Base-by-base conservation (phyloP, 2,888 invertebrate species). In the Diaprepes abbreviatus region DNA sequence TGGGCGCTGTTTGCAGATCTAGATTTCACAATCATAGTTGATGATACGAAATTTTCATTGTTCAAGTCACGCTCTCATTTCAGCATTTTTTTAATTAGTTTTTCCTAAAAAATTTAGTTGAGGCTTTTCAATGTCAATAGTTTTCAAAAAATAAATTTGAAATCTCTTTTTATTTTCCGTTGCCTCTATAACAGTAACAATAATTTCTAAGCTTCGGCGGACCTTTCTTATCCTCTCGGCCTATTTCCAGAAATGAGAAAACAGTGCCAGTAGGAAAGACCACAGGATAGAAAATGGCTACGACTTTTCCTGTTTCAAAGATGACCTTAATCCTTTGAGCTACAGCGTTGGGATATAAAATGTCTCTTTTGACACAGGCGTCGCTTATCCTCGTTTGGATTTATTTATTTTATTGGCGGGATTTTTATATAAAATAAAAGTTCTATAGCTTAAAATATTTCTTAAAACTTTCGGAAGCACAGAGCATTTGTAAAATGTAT, bases 311-410 rank as follows among this genome's bases (percentile, higher is more conserved):
- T 43, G 55, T 66, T 50, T 62, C 66, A 52, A 66, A 35, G 60
- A 65, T 62, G 66, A 59, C 59, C 66, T 57, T 70, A 70, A 70
- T 70, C 70, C 70, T 70, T 70, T 70, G 70, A 70, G 70, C 70
- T 60, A 70, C 66, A 64, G 65, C 54, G 59, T 35, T 10, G 52
- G 52, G 52, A 59, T 38, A 66, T 38, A 55, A 60, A 70, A 66
- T 57, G 52, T 36, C 63, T 21, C 19, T 65, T 57, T 60, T 70
- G 33, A 62, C 66, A 62, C 60, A 52, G 62, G 66, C 62, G 62
- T 70, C 62, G 36, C 62, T 59, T 33, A 48, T 57, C 45, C 38
- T 45, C 33, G 35, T 59, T 63, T 70, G 57, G 57, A 66, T 57
- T 66, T 66, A 64, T 64, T 24, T 66, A 58, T 35, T 50, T 50